phyloP scores from a whole-genome alignment of 2,888 invertebrate species.

The Phortica okadai region DNA sequence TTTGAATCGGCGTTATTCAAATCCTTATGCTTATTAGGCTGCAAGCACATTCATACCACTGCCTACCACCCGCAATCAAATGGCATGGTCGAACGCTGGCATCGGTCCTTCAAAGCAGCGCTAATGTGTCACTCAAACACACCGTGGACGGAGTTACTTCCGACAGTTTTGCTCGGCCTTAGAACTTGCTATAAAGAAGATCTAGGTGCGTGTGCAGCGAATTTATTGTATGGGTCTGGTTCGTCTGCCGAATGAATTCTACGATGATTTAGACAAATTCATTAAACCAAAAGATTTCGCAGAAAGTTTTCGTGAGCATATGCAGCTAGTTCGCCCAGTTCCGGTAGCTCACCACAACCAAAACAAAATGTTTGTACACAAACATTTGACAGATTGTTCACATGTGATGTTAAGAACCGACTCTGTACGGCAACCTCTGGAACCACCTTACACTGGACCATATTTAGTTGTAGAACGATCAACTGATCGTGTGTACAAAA shows the following conservation, averaged over 20 bases:
- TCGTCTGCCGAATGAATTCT: conserved; percentile 41
- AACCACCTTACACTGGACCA: conserved; percentile 55
- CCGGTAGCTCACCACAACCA: conserved; percentile 39
- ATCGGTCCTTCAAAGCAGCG: conserved; percentile 72
- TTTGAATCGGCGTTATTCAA: conserved; percentile 3
- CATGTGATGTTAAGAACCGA: conserved; percentile 40
- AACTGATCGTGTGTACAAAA: conserved; percentile 25
- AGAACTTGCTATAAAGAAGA: conserved; percentile 61
- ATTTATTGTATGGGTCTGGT: conserved; percentile 63
- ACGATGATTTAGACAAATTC: conserved; percentile 40
- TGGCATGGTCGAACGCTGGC: conserved; percentile 73
- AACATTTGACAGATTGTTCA: conserved; percentile 35
- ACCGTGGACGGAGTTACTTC: conserved; percentile 46
- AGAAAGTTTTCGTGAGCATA: conserved; percentile 30
- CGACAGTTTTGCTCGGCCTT: conserved; percentile 60
- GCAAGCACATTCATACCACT: conserved; percentile 49
- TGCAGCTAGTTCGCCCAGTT: conserved; percentile 38
- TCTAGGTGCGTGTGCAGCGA: conserved; percentile 56
- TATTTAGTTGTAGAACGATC: conserved; percentile 40
- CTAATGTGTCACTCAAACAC: conserved; percentile 54
- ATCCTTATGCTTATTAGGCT: neutral
- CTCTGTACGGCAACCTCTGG: conserved; percentile 34
- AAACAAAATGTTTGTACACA: conserved; percentile 29
- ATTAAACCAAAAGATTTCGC: neutral
- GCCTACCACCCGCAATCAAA: conserved; percentile 70